Base-by-base conservation (phyloP, 1,140 invertebrate genomes). In the Zaprionus ghesquierei region DNA sequence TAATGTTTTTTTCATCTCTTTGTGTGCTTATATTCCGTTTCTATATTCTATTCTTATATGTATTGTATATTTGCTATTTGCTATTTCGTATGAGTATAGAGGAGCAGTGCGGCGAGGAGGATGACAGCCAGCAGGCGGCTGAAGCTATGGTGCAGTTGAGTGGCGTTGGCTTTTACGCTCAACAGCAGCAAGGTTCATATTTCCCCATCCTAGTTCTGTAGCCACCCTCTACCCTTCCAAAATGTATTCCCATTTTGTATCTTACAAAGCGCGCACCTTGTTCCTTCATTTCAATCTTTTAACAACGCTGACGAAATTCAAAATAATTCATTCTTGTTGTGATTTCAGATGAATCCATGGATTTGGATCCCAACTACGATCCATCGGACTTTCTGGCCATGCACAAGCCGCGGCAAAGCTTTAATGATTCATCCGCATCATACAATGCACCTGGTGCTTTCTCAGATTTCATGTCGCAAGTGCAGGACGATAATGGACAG, bases 71-170 rank as follows among this genome's bases (percentile, higher is more conserved):
- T 25, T n/a, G n/a, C 33, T 53, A 25, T 60, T 54, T 69, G 33
- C 65, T 35, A 12, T 22, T 62, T 35, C 41, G 60, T 55, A 46
- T 55, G 44, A 49, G 41, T 55, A 70, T 93, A 87, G 93, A 94
- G 77, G 94, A 94, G 46, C 93, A 94, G 69, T 92, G 93, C 53
- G 93, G 94, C 54, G 93, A 96, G 73, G 95, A 96, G 73, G 95
- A 96, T 87, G 95, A 95, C 79, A 95, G 95, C 92, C 96, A 97
- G 90, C 96, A 97, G 90, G 96, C 94, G 4, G 95, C 96, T 10
- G 96, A 96, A 92, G 96, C 96, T 9, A 96, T 97, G 96, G 95
- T 97, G 15, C 96, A 97, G 85, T 93, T 97, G 35, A 94, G 96
- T 41, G 95, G 96, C 74, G 94, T 95, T 78, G 94, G 95, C 31